Evolutionary conservation across 2,797 vertebrate genomes (phyloP).

Genomic region (Thamnophis elegans): DNA sequence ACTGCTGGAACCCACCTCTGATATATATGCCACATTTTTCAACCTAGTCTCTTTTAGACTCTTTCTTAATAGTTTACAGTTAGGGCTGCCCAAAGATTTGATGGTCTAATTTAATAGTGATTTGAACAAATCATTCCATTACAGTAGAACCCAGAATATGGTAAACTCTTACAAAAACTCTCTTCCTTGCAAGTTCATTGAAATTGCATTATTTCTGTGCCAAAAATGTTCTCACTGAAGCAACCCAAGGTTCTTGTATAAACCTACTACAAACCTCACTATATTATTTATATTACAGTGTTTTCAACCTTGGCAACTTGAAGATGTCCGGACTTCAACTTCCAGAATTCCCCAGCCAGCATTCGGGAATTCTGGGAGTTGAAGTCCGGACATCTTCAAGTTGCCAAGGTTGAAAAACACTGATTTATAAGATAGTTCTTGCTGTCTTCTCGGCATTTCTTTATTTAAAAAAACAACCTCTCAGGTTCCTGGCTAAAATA

Average conservation of each 20-base stretch:
- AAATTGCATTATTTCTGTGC: neutral
- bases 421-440: neutral
- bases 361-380: too few relatives aligned
- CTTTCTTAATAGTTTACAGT: neutral
- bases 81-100: neutral
- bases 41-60: neutral
- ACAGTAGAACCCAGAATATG: neutral
- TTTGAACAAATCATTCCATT: neutral
- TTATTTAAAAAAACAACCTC: neutral
- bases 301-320: too few relatives aligned
- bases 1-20: too few relatives aligned
- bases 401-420: too few relatives aligned
- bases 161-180: neutral
- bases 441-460: conserved; percentile 1
- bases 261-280: neutral
- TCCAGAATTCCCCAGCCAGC: too few relatives aligned
- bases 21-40: neutral
- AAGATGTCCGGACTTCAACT: too few relatives aligned
- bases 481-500: neutral
- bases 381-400: too few relatives aligned
- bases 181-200: neutral
- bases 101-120: neutral
- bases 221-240: neutral
- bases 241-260: neutral
- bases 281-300: conserved; percentile 18